Base-by-base conservation (phyloP, 2,797 vertebrate species). In the Bradypodion ventrale region DNA sequence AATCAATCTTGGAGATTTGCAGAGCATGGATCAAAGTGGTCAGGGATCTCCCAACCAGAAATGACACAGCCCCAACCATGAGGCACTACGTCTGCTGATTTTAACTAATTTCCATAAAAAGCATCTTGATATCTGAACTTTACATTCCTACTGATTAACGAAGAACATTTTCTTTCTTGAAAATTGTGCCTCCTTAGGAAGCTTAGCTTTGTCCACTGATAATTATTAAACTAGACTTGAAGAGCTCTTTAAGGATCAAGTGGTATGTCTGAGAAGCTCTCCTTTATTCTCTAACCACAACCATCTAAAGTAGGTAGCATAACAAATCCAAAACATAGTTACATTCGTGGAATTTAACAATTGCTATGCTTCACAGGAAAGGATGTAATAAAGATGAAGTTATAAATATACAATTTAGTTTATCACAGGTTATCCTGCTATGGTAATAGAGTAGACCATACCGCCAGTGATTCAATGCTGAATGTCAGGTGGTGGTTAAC, bases 371-470 rank as follows among this genome's bases (percentile, higher is more conserved):
- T 60, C 44, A 25, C 9, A 2, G 6, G 3, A 35, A 46, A 19
- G 72, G 37, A 63, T 78, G 52, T 63, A 78, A 73, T 70, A 59
- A 70, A 70, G 15, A 83, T 70, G 12, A 35, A 77, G 23, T 78
- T 29, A 72, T 46, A 78, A 63, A 49, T 37, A 46, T 37, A 37
- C 70, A 15, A 5, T 72, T 62, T 78, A 37, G n/a, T 29, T 63
- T 62, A 32, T 73, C 23, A 42, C 37, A 52, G 16, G 59, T 32
- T 81, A n/a, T n/a, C n/a, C n/a, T n/a, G n/a, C n/a, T n/a, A n/a
- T n/a, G n/a, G n/a, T n/a, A n/a, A n/a, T n/a, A n/a, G n/a, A n/a
- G n/a, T n/a, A n/a, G n/a, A n/a, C n/a, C n/a, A n/a, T n/a, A n/a
- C n/a, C n/a, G n/a, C n/a, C n/a, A n/a, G n/a, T n/a, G n/a, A n/a